Evolutionary conservation across 2,113 vertebrate species (phyloP).

Genomic region (Solea senegalensis): DNA sequence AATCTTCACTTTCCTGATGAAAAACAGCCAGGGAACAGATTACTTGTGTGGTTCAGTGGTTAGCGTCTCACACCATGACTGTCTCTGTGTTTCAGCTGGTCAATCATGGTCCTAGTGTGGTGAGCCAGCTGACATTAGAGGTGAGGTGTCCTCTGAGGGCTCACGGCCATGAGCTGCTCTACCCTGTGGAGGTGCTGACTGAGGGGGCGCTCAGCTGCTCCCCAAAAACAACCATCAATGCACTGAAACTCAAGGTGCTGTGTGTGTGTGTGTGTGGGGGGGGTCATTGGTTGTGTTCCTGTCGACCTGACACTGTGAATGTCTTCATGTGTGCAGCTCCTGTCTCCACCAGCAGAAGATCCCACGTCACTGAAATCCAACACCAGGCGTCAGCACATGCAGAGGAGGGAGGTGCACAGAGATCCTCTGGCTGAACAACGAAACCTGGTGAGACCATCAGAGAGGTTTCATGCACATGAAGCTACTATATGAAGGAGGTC

Average conservation of each 20-base stretch:
- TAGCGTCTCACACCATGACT: background rate
- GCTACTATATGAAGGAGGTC: background rate
- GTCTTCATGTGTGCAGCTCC: conserved; percentile 50
- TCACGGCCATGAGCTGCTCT: conserved; percentile 76
- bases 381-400: conserved; percentile 43
- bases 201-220: conserved; percentile 81
- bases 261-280: too few relatives aligned
- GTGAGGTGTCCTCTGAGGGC: conserved; percentile 81
- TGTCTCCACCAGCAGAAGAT: conserved; percentile 37
- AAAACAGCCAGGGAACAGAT: too few relatives aligned
- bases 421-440: conserved; percentile 53
- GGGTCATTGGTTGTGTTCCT: conserved; percentile 5
- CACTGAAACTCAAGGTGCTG: conserved; percentile 80
- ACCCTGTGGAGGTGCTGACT: conserved; percentile 77
- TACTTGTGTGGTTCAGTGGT: too few relatives aligned
- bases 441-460: conserved; percentile 71
- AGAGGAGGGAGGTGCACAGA: conserved; percentile 50
- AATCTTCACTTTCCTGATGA: too few relatives aligned
- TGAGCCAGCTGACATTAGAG: conserved; percentile 79
- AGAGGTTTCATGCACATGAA: background rate
- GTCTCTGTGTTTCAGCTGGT: conserved; percentile 72
- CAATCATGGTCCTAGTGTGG: conserved; percentile 84
- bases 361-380: conserved; percentile 29
- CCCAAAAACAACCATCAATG: conserved; percentile 76
- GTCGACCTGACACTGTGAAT: conserved; percentile 16